Conservation (phyloP, 2,113 vertebrate genomes). For the Gobio gobio region DNA sequence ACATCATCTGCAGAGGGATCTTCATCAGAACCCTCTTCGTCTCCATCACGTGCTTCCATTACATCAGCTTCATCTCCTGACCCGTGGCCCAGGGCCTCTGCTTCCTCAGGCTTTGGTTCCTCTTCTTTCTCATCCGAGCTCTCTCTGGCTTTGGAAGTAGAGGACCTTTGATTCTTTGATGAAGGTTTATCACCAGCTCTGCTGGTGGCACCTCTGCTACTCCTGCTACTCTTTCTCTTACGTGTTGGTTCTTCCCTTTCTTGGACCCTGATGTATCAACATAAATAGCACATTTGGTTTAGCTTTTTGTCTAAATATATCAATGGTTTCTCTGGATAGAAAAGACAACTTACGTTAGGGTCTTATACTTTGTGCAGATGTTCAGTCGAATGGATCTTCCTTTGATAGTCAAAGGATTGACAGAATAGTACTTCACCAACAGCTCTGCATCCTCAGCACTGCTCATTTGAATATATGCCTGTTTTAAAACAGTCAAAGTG, state of each 20-base stretch:
- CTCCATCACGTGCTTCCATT: slow-evolving; percentile 59
- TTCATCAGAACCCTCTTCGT: slow-evolving; percentile 23
- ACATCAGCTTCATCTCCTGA: slow-evolving; percentile 57
- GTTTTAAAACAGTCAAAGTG: slow-evolving; percentile 7
- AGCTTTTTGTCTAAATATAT: not conserved
- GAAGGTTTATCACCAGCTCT: slow-evolving; percentile 52
- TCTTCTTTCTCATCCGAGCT: slow-evolving; percentile 55
- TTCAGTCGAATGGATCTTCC: slow-evolving; percentile 71
- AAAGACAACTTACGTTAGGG: slow-evolving; percentile 70
- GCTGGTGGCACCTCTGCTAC: slow-evolving; percentile 42
- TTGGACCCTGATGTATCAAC: slow-evolving; percentile 63
- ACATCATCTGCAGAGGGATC: not conserved
- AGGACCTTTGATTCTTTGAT: slow-evolving; percentile 48
- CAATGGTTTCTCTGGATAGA: not conserved
- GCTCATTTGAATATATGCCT: slow-evolving; percentile 94
- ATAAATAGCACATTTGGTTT: not conserved
- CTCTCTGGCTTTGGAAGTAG: slow-evolving; percentile 60
- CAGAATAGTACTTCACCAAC: slow-evolving; percentile 91
- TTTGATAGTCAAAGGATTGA: slow-evolving; percentile 77
- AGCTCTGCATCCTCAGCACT: slow-evolving; percentile 89
- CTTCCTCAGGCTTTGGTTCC: slow-evolving; percentile 28
- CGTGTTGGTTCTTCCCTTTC: slow-evolving; percentile 40
- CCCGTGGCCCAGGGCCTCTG: slow-evolving; percentile 19
- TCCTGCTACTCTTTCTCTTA: slow-evolving; percentile 40
- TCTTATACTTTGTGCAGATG: slow-evolving; percentile 81